Evolutionary conservation across 92 coral and sea anemone genomes (phyloP), one percentile per base, ranked within the genome.

Genomic region (Umimayanthus chanpuru): DNA sequence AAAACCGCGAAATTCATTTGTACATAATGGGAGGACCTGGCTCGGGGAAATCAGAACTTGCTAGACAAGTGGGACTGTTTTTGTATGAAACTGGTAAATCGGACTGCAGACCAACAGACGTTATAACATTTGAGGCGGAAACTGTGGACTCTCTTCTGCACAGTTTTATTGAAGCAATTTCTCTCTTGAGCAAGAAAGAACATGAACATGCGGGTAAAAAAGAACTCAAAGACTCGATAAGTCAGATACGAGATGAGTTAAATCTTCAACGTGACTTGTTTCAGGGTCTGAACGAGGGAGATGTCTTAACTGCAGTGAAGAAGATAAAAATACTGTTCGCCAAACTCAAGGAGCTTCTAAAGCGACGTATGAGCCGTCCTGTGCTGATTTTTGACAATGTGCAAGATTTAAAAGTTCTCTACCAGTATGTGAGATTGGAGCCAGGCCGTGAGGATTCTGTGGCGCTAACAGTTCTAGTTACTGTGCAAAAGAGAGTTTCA

Each of bases 1-100:
- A 88, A 53, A 90, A 90, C 67, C 79, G 81, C 43, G 94, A 93
- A 82, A 88, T 93, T 15, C 98, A 95, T 78, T 90, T 95, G 91
- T 91, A 93, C 41, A 56, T 95, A 65, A 86, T 92, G 66, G 98
- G 98, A 3, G 98, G 98, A 9, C 98, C 98, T 65, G 98, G 98
- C 21, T 92, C 93, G 0, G 98, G 98, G 55, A 95, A 95, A 80
- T 93, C 98, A 1, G 98, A 95, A 86, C 98, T 95, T 41, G 96
- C 93, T 0, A 93, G 98, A 80, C 98, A 95, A 87, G 81, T 95
- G 61, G 98, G 96, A 15, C 91, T 88, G 32, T 81, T 70, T 39
- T 82, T 95, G 80, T 86, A 85, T 86, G 73, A 90, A 21, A 39
- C 83, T 21, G 88, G 85, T 15, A 88, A 87, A 77, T 32, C 38